A percentile compares a stretch with the other conserved stretches of the same genome.
phyloP scores from a whole-genome alignment of 2,888 invertebrate genomes.

The Neoascia interrupta region DNA sequence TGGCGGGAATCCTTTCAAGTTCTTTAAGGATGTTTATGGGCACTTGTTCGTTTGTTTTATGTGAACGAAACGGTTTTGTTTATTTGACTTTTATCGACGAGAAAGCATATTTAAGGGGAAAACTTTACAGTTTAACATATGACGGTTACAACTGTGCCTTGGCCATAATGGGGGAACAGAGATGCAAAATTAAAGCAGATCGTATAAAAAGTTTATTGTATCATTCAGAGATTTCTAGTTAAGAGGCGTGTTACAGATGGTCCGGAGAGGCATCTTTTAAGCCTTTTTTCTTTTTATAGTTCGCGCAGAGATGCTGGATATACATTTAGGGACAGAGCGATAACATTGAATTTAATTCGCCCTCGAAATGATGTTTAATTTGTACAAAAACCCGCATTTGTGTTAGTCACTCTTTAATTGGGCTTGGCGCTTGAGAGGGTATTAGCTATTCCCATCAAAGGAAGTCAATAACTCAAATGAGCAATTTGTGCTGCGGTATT shows the following conservation, averaged over 20 bases:
- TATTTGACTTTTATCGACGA: constrained; percentile 62
- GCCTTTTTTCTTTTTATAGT: constrained; percentile 31
- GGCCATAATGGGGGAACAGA: not conserved
- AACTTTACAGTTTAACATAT: constrained; percentile 41
- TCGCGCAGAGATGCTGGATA: not conserved
- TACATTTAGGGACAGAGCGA: not conserved
- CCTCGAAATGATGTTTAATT: no score
- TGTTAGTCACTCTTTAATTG: no score
- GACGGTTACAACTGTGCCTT: constrained; percentile 5
- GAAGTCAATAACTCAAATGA: no score
- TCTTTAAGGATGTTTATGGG: constrained; percentile 47
- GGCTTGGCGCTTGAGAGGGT: no score
- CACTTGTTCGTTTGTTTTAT: constrained; percentile 59
- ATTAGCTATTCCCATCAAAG: no score
- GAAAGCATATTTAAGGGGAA: constrained; percentile 49
- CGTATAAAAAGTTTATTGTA: constrained; percentile 61
- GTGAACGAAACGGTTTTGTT: constrained; percentile 63
- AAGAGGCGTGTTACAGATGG: constrained; percentile 27
- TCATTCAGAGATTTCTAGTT: constrained; percentile 32
- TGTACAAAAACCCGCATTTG: no score
- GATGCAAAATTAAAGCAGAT: constrained; percentile 52
- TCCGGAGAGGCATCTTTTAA: constrained; percentile 20
- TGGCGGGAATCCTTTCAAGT: constrained; percentile 41
- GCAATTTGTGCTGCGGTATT: no score
- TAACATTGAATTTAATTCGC: no score